These are phyloP conservation scores for Clinocottus analis DNA, from an alignment of 2,113 vertebrate genomes.

Conservation along the genomic window DNA sequence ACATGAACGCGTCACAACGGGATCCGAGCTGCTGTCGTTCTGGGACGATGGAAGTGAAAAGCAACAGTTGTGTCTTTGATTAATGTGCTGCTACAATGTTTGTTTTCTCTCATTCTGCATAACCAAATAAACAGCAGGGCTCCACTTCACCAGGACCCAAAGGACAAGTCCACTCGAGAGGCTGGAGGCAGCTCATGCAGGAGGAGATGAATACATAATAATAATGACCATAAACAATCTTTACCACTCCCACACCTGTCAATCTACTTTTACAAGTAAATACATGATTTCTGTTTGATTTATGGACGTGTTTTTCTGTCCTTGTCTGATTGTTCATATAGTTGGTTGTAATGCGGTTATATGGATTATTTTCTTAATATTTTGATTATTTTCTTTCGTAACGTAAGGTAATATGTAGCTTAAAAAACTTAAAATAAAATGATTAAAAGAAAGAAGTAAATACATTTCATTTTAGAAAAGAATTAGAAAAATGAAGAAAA, in stretches of 20 bases:
- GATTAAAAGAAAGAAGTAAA: no score
- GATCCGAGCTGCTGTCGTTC: conserved; percentile 59
- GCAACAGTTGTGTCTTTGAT: conserved; percentile 68
- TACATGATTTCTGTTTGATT: no score
- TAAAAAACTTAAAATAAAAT: no score
- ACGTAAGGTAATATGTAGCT: no score
- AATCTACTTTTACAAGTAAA: conserved; percentile 39
- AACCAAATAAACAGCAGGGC: conserved; percentile 68
- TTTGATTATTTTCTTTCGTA: no score
- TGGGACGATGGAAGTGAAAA: conserved; percentile 79
- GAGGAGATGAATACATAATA: no score
- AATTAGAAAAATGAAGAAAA: conserved; percentile 42
- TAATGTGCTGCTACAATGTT: conserved; percentile 62
- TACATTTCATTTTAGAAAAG: conserved; percentile 47
- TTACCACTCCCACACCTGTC: conserved; percentile 12
- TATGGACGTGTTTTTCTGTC: no score
- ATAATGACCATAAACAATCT: no score
- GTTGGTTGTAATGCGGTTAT: no score
- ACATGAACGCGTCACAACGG: conserved; percentile 1
- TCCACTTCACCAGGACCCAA: conserved; percentile 54
- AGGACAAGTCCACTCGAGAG: background rate
- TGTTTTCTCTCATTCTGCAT: conserved; percentile 73
- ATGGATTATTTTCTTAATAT: no score
- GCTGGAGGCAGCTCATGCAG: conserved; percentile 31
- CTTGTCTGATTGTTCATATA: no score